phyloP scores from a whole-genome alignment of 2,797 vertebrate genomes.

The Oreochromis grahami region DNA sequence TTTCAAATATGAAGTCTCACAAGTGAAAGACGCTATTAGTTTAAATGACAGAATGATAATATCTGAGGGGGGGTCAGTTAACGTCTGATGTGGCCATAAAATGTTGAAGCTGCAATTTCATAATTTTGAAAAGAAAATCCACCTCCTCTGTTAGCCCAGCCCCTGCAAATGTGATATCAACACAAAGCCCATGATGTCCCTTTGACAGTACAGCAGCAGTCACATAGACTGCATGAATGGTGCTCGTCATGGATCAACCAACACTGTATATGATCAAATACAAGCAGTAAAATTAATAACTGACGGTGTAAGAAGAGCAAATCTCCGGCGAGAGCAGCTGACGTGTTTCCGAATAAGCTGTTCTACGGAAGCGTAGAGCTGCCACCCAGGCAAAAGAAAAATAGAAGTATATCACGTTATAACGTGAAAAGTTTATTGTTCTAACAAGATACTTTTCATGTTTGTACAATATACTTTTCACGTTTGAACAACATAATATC shows the following conservation, averaged over 20 bases:
- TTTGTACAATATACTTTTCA: no score
- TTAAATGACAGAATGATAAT: rapidly evolving
- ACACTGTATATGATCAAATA: not conserved
- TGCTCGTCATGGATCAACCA: rapidly evolving
- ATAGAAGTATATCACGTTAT: no score
- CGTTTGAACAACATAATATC: no score
- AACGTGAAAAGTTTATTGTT: no score
- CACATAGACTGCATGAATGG: rapidly evolving
- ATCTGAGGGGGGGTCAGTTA: not conserved
- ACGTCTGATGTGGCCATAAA: not conserved
- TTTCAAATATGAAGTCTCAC: not conserved
- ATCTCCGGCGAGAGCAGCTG: not conserved
- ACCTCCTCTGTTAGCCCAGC: rapidly evolving
- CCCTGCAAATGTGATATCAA: rapidly evolving
- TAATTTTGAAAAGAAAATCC: not conserved
- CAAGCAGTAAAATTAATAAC: rapidly evolving
- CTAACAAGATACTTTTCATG: no score
- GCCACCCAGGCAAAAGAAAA: no score
- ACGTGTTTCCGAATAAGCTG: not conserved
- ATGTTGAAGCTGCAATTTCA: rapidly evolving
- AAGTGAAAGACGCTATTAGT: no score
- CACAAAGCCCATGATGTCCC: not conserved
- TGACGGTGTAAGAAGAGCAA: no score
- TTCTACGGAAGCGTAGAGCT: no score
- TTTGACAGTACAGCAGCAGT: not conserved